phyloP scores from a whole-genome alignment of 2,888 invertebrate genomes.

The Ischnus inquisitorius region DNA sequence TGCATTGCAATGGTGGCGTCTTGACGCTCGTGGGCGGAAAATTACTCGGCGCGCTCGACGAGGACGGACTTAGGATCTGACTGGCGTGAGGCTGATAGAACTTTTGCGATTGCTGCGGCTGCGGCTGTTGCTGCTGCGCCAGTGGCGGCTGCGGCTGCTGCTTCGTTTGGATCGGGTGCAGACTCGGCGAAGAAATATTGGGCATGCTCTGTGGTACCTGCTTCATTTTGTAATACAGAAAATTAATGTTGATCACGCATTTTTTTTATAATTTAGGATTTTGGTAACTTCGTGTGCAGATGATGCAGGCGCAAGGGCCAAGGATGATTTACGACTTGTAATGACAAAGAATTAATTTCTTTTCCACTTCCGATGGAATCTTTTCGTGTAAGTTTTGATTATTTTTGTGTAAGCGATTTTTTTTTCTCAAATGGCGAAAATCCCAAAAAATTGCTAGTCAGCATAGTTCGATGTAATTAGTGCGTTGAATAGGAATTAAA shows the following conservation, averaged over 20 bases:
- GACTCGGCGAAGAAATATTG: slow-evolving; percentile 72
- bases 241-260: slow-evolving; percentile 77
- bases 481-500: background rate
- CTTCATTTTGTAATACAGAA: slow-evolving; percentile 66
- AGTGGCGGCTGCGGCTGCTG: slow-evolving; percentile 70
- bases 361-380: too few species aligned
- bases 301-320: too few species aligned
- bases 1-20: slow-evolving; percentile 72
- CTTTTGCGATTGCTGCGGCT: slow-evolving; percentile 70
- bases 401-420: too few species aligned
- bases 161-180: slow-evolving; percentile 56
- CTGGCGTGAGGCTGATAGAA: slow-evolving; percentile 78
- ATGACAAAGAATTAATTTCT: too few species aligned
- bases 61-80: slow-evolving; percentile 83
- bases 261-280: too few species aligned
- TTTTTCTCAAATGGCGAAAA: too few species aligned
- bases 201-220: slow-evolving; percentile 82
- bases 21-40: slow-evolving; percentile 74
- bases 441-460: too few species aligned
- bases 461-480: too few species aligned
- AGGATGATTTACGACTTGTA: too few species aligned
- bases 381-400: too few species aligned
- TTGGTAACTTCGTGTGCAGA: too few species aligned
- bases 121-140: slow-evolving; percentile 61
- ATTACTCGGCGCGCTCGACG: slow-evolving; percentile 76